phyloP scores from a whole-genome alignment of 2,888 invertebrate genomes.

The Pachydiplax longipennis region DNA sequence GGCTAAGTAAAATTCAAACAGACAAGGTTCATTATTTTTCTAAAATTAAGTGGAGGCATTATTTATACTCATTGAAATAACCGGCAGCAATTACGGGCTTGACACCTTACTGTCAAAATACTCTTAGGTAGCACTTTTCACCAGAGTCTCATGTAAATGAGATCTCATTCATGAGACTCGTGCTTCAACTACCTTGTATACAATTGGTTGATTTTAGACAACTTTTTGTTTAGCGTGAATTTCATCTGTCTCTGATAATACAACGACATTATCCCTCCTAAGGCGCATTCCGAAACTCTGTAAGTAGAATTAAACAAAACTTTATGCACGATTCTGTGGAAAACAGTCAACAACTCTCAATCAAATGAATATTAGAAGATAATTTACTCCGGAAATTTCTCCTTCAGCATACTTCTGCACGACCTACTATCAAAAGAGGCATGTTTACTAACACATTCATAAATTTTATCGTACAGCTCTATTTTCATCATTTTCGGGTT shows the following conservation, averaged over 20 bases:
- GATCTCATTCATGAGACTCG: neutral
- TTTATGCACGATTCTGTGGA: conserved; percentile 53
- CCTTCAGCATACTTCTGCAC: conserved; percentile 66
- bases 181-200: conserved; percentile 61
- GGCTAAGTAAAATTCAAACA: too few species aligned
- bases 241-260: conserved; percentile 73
- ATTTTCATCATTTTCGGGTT: conserved; percentile 53
- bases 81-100: too few species aligned
- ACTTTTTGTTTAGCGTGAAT: conserved; percentile 67
- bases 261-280: conserved; percentile 74
- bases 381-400: conserved; percentile 67
- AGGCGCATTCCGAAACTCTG: conserved; percentile 67
- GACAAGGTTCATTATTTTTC: too few species aligned
- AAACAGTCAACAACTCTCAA: conserved; percentile 53
- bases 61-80: too few species aligned
- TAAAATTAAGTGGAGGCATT: too few species aligned
- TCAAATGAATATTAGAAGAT: neutral
- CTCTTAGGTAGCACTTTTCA: too few species aligned
- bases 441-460: conserved; percentile 64
- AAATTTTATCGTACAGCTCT: conserved; percentile 63
- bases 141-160: neutral
- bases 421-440: neutral
- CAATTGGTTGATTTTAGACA: conserved; percentile 65
- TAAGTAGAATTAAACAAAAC: conserved; percentile 52
- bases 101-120: too few species aligned